phyloP scores from a whole-genome alignment of 2,888 invertebrate species.

The Ophion ventricosus region DNA sequence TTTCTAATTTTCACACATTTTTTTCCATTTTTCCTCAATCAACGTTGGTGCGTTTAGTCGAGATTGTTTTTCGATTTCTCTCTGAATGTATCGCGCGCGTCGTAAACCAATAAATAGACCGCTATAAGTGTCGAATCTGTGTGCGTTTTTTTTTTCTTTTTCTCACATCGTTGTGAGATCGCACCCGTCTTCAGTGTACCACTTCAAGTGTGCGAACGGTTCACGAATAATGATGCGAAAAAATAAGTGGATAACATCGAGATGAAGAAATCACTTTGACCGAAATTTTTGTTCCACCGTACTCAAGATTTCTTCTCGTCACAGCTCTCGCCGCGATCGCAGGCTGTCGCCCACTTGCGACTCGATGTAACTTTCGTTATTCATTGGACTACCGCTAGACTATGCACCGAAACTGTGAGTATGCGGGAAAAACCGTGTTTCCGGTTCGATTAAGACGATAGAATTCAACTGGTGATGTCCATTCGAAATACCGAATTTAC shows the following conservation, averaged over 20 bases:
- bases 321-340: not conserved
- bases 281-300: not conserved
- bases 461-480: not conserved
- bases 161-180: not conserved
- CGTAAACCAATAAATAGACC: not conserved
- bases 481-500: too few species aligned
- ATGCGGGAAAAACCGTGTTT: not conserved
- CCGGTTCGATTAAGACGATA: not conserved
- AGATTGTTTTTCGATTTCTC: not conserved
- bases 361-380: conserved; percentile 31
- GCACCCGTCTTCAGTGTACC: not conserved
- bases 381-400: conserved; percentile 17
- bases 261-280: conserved; percentile 5
- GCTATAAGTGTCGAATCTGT: not conserved
- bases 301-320: conserved; percentile 7
- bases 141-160: not conserved
- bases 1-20: not conserved
- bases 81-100: not conserved
- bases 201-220: not conserved
- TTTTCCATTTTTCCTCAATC: not conserved
- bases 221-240: conserved; percentile 24
- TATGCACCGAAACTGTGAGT: conserved; percentile 25
- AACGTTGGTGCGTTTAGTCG: not conserved
- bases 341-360: conserved; percentile 3
- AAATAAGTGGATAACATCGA: conserved; percentile 20